Base-by-base conservation (phyloP, 1,140 invertebrate genomes). In the Pseudobourletiella spinata region DNA sequence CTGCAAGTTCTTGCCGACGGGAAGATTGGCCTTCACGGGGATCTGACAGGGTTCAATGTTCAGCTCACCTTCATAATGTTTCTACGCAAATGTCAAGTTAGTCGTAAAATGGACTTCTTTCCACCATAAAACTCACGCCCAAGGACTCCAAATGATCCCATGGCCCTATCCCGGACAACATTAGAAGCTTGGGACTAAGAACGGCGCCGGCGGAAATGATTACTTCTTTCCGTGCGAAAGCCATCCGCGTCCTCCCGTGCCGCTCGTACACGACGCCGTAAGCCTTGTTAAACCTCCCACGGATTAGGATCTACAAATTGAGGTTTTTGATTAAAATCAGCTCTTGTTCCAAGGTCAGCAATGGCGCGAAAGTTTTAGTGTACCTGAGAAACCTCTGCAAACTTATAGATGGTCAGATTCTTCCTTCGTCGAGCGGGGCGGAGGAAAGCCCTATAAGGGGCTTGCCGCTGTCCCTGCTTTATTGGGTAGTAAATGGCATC, bases 91-190 rank as follows among this genome's bases (percentile, higher is more conserved):
- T 64, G 58, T 52, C 64, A 30, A 26, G 8, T 26, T 16, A 54
- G 26, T 25, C 20, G 62, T 29, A 69, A 52, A 57, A 66, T 64
- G 22, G 57, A 51, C 51, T 2, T 48, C 26, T 51, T 64, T 61
- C 4, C 63, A 51, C 61, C 61, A 20, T 16, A 26, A n/a, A 18
- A 25, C 39, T 3, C 63, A 68, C 64, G 0, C 68, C 68, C 20
- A 70, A 43, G n/a, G 46, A 32, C n/a, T 51, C 26, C 15, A 70
- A 42, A 61, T 70, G 67, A 15, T 55, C 42, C 16, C 39, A 26
- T 16, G 67, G 67, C n/a, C 67, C 67, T 32, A 69, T 66, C 15
- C 67, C 67, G 16, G 57, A 64, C 8, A 66, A 28, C 67, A 69
- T 66, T 3, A 69, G 30, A 24, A 69, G 25, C 59, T 69, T 66